These are phyloP conservation scores for Butastur rufipennis DNA, from an alignment of 2,113 vertebrate genomes.

Conservation along the genomic window DNA sequence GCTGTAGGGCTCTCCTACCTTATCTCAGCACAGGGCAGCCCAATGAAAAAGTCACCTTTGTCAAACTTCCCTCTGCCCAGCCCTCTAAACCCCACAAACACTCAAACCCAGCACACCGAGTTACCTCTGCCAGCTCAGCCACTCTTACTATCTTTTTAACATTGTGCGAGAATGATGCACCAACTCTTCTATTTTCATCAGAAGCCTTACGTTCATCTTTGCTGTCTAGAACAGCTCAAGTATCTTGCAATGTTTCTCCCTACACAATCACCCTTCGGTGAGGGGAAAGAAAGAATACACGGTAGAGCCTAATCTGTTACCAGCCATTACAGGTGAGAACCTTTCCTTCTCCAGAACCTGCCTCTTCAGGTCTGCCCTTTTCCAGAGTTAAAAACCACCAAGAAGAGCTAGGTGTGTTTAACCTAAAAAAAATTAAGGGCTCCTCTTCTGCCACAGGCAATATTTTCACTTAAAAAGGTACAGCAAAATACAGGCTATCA, in stretches of 20 bases:
- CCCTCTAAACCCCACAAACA: not conserved
- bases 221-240: not conserved
- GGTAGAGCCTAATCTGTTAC: not conserved
- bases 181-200: not conserved
- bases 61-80: not conserved
- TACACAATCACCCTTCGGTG: not conserved
- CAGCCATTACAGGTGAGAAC: not conserved
- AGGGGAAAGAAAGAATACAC: not conserved
- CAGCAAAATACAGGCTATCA: not conserved
- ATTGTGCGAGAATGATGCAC: not conserved
- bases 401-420: not conserved
- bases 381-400: not conserved
- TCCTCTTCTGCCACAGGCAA: not conserved
- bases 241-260: not conserved
- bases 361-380: not conserved
- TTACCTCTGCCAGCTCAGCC: not conserved
- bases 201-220: not conserved
- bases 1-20: not conserved
- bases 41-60: not conserved
- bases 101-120: not conserved
- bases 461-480: conserved; percentile 12
- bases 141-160: not conserved
- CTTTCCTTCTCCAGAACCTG: not conserved
- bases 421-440: conserved; percentile 1
- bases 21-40: not conserved